Evolutionary conservation across 2,888 invertebrate genomes (phyloP).

Genomic region (Bhutanitis thaidina): DNA sequence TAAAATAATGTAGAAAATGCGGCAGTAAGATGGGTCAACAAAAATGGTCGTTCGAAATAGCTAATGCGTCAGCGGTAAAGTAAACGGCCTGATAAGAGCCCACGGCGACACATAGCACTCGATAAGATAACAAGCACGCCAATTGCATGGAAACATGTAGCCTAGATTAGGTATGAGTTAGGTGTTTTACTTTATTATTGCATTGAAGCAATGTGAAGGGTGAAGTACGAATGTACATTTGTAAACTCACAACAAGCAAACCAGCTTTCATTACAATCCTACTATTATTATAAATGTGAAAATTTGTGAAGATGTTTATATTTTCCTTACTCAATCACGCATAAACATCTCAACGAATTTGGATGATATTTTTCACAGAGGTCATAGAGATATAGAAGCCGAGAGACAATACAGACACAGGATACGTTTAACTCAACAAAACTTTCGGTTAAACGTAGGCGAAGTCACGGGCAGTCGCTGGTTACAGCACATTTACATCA

Average conservation of each 20-base stretch:
- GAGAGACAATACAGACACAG: no score
- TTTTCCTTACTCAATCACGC: no score
- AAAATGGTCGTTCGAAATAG: constrained; percentile 17
- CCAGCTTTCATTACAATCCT: no score
- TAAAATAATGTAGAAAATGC: no score
- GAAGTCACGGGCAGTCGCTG: no score
- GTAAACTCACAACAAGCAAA: not conserved
- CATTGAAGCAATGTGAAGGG: not conserved
- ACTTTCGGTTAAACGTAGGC: no score
- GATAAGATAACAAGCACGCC: constrained; percentile 53
- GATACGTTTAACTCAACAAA: no score
- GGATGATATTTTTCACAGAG: no score
- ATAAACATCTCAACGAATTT: no score
- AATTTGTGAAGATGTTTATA: not conserved
- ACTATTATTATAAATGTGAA: not conserved
- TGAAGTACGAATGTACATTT: not conserved
- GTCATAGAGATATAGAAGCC: no score
- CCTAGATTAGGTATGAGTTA: constrained; percentile 30
- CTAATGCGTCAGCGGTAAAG: constrained; percentile 36
- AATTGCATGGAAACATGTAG: constrained; percentile 42
- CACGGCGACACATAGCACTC: constrained; percentile 34
- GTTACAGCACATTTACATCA: no score
- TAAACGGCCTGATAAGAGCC: constrained; percentile 45
- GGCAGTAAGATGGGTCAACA: constrained; percentile 20
- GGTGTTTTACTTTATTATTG: constrained; percentile 1